phyloP scores from a whole-genome alignment of 2,888 invertebrate species.

The Ennomos erosarius region DNA sequence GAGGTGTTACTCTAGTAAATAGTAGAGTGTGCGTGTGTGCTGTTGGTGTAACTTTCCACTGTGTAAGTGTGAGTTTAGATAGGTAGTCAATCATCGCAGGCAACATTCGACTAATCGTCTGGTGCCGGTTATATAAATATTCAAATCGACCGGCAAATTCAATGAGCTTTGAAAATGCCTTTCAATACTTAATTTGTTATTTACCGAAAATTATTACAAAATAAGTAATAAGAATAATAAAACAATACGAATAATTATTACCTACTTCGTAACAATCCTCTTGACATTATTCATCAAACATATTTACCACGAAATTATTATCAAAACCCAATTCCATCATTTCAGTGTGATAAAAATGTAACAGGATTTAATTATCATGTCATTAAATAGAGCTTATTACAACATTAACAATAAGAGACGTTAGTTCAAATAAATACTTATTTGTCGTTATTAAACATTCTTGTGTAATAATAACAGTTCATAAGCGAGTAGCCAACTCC shows the following conservation, averaged over 20 bases:
- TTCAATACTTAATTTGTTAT: no score
- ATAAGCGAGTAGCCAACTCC: conserved; percentile 15
- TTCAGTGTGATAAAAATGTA: no score
- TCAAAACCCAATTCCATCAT: no score
- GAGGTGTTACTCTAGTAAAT: conserved; percentile 2
- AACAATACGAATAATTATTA: no score
- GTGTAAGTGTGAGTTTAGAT: conserved; percentile 17
- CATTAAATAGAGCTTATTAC: no score
- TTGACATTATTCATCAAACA: no score
- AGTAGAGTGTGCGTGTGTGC: conserved; percentile 11
- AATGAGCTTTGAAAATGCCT: neutral
- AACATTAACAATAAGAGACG: no score
- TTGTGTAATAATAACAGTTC: conserved; percentile 13
- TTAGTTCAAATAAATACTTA: neutral
- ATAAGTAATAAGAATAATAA: no score
- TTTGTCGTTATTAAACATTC: conserved; percentile 4
- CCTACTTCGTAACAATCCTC: no score
- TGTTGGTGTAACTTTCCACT: conserved; percentile 25
- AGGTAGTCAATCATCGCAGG: conserved; percentile 20
- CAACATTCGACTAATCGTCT: conserved; percentile 13
- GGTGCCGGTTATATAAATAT: conserved; percentile 13
- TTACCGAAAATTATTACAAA: no score
- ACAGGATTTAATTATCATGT: no score
- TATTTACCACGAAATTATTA: no score
- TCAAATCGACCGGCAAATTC: neutral